A percentile compares a stretch with the other conserved stretches of the same genome.
Evolutionary conservation across 2,888 invertebrate genomes (phyloP).

Genomic region (Drosophila anceps): DNA sequence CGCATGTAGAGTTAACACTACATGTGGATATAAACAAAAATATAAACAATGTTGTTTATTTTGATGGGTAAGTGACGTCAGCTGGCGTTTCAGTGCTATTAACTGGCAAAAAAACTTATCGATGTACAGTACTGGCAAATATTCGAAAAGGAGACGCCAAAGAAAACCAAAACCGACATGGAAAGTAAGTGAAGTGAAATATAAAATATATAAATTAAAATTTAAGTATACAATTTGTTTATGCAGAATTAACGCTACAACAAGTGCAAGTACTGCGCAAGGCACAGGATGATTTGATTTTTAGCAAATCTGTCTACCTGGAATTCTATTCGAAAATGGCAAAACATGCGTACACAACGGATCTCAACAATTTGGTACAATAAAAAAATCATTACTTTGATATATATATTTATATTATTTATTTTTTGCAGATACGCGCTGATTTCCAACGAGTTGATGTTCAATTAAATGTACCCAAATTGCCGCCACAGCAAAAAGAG

Average conservation of each 20-base stretch:
- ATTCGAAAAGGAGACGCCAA: conserved; percentile 55
- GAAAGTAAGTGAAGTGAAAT: conserved; percentile 37
- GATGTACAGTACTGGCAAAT: conserved; percentile 33
- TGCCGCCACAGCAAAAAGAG: conserved; percentile 35
- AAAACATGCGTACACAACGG: conserved; percentile 68
- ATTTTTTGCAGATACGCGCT: conserved; percentile 56
- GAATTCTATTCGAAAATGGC: conserved; percentile 68
- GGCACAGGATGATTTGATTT: conserved; percentile 70
- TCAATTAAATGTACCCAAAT: conserved; percentile 70
- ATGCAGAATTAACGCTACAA: conserved; percentile 75
- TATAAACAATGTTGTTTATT: conserved; percentile 46
- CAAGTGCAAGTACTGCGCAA: conserved; percentile 72
- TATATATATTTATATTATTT: background rate
- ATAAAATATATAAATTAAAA: background rate
- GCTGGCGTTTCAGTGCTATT: conserved; percentile 43
- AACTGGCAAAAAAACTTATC: background rate
- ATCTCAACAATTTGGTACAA: conserved; percentile 77
- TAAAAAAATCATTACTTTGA: no score
- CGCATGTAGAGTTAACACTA: background rate
- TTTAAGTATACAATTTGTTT: background rate
- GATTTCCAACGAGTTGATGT: conserved; percentile 70
- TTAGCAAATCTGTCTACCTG: conserved; percentile 41
- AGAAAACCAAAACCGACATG: conserved; percentile 38
- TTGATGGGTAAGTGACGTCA: conserved; percentile 64
- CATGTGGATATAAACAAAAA: background rate